Conservation (phyloP, 2,888 invertebrate species). For the Thymelicus lineola region DNA sequence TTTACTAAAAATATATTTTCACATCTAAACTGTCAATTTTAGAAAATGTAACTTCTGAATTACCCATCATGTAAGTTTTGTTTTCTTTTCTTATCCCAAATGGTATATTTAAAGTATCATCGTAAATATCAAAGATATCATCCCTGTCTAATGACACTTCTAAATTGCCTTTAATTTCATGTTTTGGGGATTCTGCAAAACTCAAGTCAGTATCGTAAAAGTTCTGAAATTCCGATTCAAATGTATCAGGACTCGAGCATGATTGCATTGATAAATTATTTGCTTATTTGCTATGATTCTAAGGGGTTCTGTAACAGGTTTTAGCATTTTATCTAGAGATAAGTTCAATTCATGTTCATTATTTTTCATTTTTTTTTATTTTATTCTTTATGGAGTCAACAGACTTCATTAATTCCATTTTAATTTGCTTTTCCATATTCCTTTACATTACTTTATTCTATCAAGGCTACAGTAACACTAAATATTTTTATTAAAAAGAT, state of each 20-base stretch:
- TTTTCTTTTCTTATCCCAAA: slow-evolving; percentile 23
- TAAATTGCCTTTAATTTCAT: slow-evolving; percentile 12
- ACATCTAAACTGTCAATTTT: background rate
- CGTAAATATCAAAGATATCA: slow-evolving; percentile 24
- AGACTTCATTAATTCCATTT: slow-evolving; percentile 23
- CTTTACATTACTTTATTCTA: background rate
- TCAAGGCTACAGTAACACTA: background rate
- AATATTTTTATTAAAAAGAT: background rate
- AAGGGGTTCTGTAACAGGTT: slow-evolving; percentile 17
- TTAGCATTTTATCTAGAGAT: slow-evolving; percentile 23
- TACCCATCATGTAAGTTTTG: slow-evolving; percentile 17
- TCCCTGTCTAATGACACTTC: slow-evolving; percentile 20
- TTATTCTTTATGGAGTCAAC: slow-evolving; percentile 31
- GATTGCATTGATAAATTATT: slow-evolving; percentile 11
- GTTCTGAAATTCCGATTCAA: slow-evolving; percentile 6
- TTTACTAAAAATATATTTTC: background rate
- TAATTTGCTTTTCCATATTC: slow-evolving; percentile 14
- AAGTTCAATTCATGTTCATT: slow-evolving; percentile 10
- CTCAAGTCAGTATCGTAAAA: slow-evolving; percentile 4
- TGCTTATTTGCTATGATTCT: slow-evolving; percentile 9
- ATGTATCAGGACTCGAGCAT: slow-evolving; percentile 1
- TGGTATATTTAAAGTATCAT: slow-evolving; percentile 20
- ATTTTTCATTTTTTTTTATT: slow-evolving; percentile 27
- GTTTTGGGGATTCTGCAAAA: slow-evolving; percentile 10
- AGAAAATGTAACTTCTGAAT: slow-evolving; percentile 18